Conservation (phyloP, 2,113 vertebrate genomes). For the Damaliscus lunatus region DNA sequence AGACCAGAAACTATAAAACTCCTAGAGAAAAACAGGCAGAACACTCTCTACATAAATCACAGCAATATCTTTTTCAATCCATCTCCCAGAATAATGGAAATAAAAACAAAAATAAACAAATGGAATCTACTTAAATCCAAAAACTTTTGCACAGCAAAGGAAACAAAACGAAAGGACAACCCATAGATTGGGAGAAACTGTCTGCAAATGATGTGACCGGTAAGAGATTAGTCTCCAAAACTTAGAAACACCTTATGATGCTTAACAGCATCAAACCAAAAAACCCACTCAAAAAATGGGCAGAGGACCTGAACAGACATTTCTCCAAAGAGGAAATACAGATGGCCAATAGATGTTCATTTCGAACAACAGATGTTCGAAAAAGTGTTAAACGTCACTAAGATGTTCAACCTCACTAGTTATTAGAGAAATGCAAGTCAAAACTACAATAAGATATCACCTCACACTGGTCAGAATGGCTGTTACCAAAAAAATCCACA, state of each 20-base stretch:
- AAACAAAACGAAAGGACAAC: not conserved
- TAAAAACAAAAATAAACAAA: not conserved
- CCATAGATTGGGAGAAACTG: not conserved
- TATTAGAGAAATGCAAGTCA: not conserved
- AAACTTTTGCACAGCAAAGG: not conserved
- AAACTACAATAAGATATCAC: not conserved
- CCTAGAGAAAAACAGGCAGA: not conserved
- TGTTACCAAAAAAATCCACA: not conserved
- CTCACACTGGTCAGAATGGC: not conserved
- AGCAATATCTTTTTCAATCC: not conserved
- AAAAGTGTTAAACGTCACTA: not conserved
- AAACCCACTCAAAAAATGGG: not conserved
- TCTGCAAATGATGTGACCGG: not conserved
- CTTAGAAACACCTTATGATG: not conserved
- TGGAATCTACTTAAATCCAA: not conserved
- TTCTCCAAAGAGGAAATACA: not conserved
- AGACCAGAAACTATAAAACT: not conserved
- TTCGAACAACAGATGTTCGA: accelerated
- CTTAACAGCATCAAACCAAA: not conserved
- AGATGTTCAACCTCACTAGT: not conserved
- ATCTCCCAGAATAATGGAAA: not conserved
- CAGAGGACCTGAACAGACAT: not conserved
- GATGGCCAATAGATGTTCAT: not conserved
- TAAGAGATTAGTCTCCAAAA: not conserved
- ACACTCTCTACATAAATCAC: not conserved